A percentile compares a stretch with the other conserved stretches of the same genome.
phyloP scores from a whole-genome alignment of 2,888 invertebrate species.

The Hydraecia micacea region DNA sequence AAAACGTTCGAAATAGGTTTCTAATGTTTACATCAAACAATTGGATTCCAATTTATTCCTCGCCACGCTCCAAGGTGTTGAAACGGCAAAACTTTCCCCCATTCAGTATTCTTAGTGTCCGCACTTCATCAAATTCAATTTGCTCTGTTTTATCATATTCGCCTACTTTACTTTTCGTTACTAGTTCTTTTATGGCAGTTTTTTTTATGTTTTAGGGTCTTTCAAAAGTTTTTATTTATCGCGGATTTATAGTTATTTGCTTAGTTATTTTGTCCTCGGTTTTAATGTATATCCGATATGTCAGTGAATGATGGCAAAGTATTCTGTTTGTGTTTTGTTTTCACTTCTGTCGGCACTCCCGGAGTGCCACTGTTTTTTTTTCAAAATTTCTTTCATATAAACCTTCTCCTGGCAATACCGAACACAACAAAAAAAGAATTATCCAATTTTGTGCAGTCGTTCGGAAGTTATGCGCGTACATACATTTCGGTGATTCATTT shows the following conservation, averaged over 20 bases:
- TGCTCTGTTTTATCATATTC: conserved; percentile 46
- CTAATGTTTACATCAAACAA: conserved; percentile 40
- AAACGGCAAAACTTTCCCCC: conserved; percentile 50
- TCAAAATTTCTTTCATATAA: too few relatives aligned
- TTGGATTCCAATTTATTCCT: conserved; percentile 54
- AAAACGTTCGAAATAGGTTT: conserved; percentile 27
- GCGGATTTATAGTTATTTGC: background rate
- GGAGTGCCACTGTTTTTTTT: too few relatives aligned
- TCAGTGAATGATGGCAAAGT: too few relatives aligned
- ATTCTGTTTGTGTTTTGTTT: too few relatives aligned
- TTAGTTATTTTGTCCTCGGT: background rate
- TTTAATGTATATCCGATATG: too few relatives aligned
- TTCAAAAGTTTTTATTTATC: background rate
- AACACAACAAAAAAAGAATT: too few relatives aligned
- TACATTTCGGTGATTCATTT: too few relatives aligned
- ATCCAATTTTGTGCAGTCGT: too few relatives aligned
- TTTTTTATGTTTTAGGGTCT: background rate
- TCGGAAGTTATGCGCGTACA: too few relatives aligned
- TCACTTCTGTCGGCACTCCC: too few relatives aligned
- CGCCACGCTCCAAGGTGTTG: conserved; percentile 53
- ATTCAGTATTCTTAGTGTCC: conserved; percentile 52
- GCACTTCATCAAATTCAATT: conserved; percentile 64
- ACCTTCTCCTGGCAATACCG: too few relatives aligned
- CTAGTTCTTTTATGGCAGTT: background rate
- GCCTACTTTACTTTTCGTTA: conserved; percentile 26